A percentile compares a stretch with the other conserved stretches of the same genome.
These are phyloP conservation scores for Pipistrellus kuhlii DNA, from an alignment of 2,797 vertebrate species.

Conservation along the genomic window DNA sequence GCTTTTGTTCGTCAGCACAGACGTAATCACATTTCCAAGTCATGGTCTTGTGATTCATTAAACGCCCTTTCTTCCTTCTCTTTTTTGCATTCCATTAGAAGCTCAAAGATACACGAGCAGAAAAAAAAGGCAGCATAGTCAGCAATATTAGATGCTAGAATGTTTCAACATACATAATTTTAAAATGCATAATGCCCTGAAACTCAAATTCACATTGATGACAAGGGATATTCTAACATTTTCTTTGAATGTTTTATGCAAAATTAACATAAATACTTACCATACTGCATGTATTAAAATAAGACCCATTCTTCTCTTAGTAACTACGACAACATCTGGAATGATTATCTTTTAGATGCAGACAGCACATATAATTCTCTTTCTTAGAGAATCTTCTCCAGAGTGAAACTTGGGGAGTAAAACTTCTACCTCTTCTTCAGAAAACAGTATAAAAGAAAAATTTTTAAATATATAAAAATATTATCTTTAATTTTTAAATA, in stretches of 20 bases:
- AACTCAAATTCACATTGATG: constrained; percentile 73
- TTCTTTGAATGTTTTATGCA: constrained; percentile 73
- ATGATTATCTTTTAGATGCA: constrained; percentile 66
- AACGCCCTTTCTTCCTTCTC: constrained; percentile 76
- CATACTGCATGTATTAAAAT: constrained; percentile 65
- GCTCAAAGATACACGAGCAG: constrained; percentile 61
- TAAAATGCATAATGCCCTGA: constrained; percentile 71
- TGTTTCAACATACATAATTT: constrained; percentile 73
- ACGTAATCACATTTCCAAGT: constrained; percentile 73
- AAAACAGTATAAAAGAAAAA: constrained; percentile 60
- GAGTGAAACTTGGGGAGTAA: constrained; percentile 49
- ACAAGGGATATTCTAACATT: constrained; percentile 72
- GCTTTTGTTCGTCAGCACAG: constrained; percentile 63
- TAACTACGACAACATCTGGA: constrained; percentile 73
- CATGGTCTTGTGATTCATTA: constrained; percentile 72
- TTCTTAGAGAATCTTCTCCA: neutral
- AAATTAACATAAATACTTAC: constrained; percentile 76
- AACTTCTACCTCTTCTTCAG: constrained; percentile 55
- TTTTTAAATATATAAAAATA: constrained; percentile 30
- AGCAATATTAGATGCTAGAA: constrained; percentile 79
- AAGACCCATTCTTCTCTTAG: constrained; percentile 61
- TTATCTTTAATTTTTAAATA: constrained; percentile 53
- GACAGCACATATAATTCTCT: constrained; percentile 57
- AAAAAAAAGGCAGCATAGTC: constrained; percentile 66
- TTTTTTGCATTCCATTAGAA: constrained; percentile 73